These are phyloP conservation scores for Parthenolecanium corni DNA, from an alignment of 2,888 invertebrate genomes.

Conservation along the genomic window DNA sequence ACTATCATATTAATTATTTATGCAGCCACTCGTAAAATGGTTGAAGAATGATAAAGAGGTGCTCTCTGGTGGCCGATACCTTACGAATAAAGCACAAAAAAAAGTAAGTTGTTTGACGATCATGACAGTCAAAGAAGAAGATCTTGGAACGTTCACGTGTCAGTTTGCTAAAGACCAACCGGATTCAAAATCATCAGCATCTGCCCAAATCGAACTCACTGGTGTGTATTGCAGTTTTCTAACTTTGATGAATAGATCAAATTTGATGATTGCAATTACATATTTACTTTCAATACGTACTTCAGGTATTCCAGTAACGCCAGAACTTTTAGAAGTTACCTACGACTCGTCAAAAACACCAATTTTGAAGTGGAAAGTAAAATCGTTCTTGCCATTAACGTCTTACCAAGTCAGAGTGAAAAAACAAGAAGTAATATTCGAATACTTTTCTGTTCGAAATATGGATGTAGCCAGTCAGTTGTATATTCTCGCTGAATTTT, in stretches of 20 bases:
- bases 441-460: no score
- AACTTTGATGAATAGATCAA: neutral
- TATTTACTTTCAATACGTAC: neutral
- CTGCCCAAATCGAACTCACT: neutral
- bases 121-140: conserved; percentile 9
- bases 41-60: neutral
- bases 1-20: no score
- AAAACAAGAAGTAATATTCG: no score
- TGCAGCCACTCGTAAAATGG: neutral
- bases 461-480: no score
- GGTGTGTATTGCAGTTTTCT: neutral
- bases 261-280: neutral
- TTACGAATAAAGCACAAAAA: neutral
- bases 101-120: neutral
- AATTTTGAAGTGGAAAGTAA: neutral
- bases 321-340: neutral
- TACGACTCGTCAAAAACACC: neutral
- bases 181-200: neutral
- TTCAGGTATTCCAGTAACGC: conserved; percentile 4
- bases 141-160: conserved; percentile 10
- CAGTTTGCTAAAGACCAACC: neutral
- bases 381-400: neutral
- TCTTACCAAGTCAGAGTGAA: no score
- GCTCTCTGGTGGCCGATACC: neutral
- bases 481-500: no score